Conservation (phyloP, 2,113 vertebrate genomes). For the Hylia prasina region DNA sequence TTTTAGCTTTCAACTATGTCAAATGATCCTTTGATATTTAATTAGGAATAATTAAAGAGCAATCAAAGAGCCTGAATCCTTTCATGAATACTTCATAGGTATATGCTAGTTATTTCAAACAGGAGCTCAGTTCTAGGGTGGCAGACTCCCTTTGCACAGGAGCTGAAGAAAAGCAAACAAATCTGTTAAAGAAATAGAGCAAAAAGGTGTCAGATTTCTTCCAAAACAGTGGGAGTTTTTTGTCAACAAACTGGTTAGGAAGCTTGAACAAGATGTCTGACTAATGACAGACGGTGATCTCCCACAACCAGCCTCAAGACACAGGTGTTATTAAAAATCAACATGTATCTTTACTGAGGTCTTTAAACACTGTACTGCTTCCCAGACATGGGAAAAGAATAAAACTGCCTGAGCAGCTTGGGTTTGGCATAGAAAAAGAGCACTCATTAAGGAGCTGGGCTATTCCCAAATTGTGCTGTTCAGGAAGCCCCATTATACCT, state of each 20-base stretch:
- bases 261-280: neutral
- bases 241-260: neutral
- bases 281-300: neutral
- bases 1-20: neutral
- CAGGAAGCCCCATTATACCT: conserved; percentile 1
- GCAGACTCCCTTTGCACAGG: neutral
- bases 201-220: neutral
- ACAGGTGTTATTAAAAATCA: neutral
- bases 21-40: neutral
- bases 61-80: neutral
- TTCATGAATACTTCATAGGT: neutral
- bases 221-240: neutral
- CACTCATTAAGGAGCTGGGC: neutral
- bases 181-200: neutral
- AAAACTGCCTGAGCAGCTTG: neutral
- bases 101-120: neutral
- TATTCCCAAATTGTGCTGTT: neutral
- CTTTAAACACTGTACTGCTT: neutral
- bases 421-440: neutral
- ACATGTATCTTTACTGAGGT: neutral
- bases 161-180: neutral
- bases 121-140: neutral
- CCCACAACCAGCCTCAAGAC: neutral
- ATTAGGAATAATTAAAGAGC: conserved; percentile 18
- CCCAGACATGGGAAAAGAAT: neutral